A percentile compares a stretch with the other conserved stretches of the same genome.
Conservation (phyloP, 2,797 vertebrate species). For the Callimico goeldii region DNA sequence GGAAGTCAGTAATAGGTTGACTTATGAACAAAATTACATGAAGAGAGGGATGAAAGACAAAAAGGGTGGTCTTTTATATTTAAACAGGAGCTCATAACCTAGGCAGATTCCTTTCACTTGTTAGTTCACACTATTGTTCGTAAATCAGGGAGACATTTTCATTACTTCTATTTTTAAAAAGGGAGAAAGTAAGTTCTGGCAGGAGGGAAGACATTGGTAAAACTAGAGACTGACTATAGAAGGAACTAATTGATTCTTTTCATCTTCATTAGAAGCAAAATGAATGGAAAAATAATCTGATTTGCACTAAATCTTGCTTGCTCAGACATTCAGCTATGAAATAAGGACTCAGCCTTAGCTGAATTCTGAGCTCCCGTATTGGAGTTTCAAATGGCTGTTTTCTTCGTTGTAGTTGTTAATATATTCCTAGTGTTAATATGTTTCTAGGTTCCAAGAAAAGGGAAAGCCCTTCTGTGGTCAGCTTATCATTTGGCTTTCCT, state of each 20-base stretch:
- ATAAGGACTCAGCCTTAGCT: not conserved
- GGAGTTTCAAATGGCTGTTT: not conserved
- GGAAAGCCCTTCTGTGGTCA: not conserved
- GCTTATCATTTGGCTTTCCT: constrained; percentile 5
- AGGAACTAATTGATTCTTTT: not conserved
- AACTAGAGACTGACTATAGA: not conserved
- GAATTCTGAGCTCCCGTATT: not conserved
- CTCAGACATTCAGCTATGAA: constrained; percentile 24
- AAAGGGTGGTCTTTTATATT: not conserved
- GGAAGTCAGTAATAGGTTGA: not conserved
- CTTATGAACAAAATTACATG: not conserved
- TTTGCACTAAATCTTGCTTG: constrained; percentile 48
- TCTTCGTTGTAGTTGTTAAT: not conserved
- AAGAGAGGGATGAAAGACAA: not conserved
- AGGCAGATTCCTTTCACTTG: not conserved
- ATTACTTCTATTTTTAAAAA: constrained; percentile 22
- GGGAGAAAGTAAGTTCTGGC: not conserved
- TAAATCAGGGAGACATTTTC: not conserved
- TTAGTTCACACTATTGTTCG: not conserved
- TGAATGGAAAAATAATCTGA: constrained; percentile 39
- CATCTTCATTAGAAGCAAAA: constrained; percentile 34
- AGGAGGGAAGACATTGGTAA: not conserved
- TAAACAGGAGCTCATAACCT: not conserved
- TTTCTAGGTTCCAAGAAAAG: constrained; percentile 22
- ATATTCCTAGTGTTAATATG: not conserved